Base-by-base conservation (phyloP, 2,797 vertebrate species). In the Takifugu ocellatus region DNA sequence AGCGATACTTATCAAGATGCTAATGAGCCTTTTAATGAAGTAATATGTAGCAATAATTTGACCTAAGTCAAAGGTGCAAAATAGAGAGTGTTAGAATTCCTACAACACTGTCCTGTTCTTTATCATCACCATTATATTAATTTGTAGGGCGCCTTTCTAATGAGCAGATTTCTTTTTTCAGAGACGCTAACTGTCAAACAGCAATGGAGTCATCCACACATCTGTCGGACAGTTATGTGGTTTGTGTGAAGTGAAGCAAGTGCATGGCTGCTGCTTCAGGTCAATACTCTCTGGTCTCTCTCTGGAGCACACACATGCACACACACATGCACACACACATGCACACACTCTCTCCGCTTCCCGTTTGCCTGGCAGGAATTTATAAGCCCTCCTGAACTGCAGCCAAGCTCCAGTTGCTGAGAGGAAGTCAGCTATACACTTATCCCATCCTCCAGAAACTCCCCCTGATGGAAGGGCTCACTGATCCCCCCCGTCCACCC, bases 351-450 rank as follows among this genome's bases (percentile, higher is more conserved):
- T 5, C 4, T 49, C 58, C 72, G 68, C 68, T 66, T 80, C 65
- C 61, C 70, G 44, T 47, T 66, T 55, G 60, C 70, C 64, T 73
- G 65, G 62, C 65, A 74, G 66, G 61, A 77, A 72, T 80, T 70
- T 72, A 67, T 69, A 39, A 75, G 62, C 72, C 66, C 36, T 21
- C 8, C 59, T 54, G 72, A 84, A 72, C 74, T 67, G 54, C 63
- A 66, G 66, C 66, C 72, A 72, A 70, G 58, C 66, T 79, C 69
- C 76, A 77, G 79, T 84, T 87, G 77, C 82, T 81, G 82, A 79
- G 83, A 72, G 81, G 72, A 74, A 77, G 79, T 64, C 77, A 81
- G 84, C 82, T 82, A 81, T 77, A 74, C 58, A 63, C 75, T 79
- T 64, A 63, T 62, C 62, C 49, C 60, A 47, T 59, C 65, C 66